Evolutionary conservation across 2,797 vertebrate species (phyloP).

Genomic region (Ctenochaetus hawaiiensis): DNA sequence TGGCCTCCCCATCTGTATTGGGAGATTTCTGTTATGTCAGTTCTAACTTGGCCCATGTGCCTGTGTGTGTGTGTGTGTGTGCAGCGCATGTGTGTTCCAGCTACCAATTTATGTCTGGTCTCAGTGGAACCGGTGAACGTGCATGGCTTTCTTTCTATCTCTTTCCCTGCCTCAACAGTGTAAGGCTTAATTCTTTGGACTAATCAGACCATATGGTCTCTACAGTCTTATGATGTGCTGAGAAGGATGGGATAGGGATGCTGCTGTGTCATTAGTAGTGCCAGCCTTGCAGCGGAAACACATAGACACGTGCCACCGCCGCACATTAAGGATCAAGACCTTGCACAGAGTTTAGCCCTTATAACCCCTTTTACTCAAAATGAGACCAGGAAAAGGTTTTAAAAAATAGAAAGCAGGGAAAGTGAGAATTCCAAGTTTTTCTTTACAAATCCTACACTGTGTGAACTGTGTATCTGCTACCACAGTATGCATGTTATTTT

Average conservation of each 20-base stretch:
- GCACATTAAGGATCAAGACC: conserved; percentile 63
- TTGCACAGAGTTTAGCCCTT: conserved; percentile 34
- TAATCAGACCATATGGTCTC: conserved; percentile 81
- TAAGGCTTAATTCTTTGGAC: conserved; percentile 72
- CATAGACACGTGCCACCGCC: conserved; percentile 44
- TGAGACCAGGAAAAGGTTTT: conserved; percentile 26
- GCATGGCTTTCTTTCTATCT: conserved; percentile 39
- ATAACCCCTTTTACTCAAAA: conserved; percentile 32
- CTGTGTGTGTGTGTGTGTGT: conserved; percentile 7
- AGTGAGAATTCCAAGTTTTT: neutral
- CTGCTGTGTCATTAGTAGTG: conserved; percentile 53
- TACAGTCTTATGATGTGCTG: conserved; percentile 73
- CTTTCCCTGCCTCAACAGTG: conserved; percentile 63
- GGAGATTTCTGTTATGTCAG: conserved; percentile 47
- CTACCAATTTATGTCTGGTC: conserved; percentile 66
- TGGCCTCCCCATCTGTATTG: conserved; percentile 40
- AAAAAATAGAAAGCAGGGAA: neutral
- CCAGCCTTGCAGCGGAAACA: conserved; percentile 48
- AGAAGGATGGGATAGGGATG: conserved; percentile 64
- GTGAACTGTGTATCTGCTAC: too few species aligned
- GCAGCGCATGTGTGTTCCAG: conserved; percentile 38
- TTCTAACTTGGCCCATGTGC: conserved; percentile 42
- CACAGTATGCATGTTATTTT: conserved; percentile 31
- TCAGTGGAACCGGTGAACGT: conserved; percentile 43
- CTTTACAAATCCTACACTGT: too few species aligned